Evolutionary conservation across 2,113 vertebrate species (phyloP), one percentile per base, ranked within the genome.

Genomic region (Tautogolabrus adspersus): DNA sequence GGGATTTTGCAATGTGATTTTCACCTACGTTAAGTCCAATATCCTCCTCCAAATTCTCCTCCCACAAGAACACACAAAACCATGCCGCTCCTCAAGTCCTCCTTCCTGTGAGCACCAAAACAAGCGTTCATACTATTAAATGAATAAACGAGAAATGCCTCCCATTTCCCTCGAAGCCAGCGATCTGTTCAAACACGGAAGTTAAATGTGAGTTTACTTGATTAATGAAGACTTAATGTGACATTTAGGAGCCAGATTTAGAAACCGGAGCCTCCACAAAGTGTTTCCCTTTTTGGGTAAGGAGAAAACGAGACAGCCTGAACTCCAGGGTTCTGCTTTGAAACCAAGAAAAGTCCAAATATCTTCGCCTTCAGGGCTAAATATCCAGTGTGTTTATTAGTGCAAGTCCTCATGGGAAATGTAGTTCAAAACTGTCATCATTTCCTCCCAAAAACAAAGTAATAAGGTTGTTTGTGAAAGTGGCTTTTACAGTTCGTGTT

Each of bases 231-330:
- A 82, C 37, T 62, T 82, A 78, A 82, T 79, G 75, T 46, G 84
- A 87, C 79, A 49, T 87, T 85, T 74, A 84, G 38, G 38, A 73
- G 71, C 72, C 55, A 21, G 23, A 60, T 76, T 86, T 69, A 66
- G 73, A 69, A 73, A 86, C 65, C 3, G 1, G 19, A 79, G 59
- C 54, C 13, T 77, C 46, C 11, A 7, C 61, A 22, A 58, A 68
- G 66, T 51, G 23, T 77, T 87, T 23, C 13, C 88, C 85, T 88
- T 92, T 84, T 88, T 89, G 22, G 83, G 82, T 77, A 71, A 72
- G 19, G 42, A 6, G 6, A 44, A 22, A 15, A 26, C 22, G 15
- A 66, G 49, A 13, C 2, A 5, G 22, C 22, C 26, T 11, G 37
- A 68, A 30, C 71, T 40, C 38, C 26, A 51, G 38, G n/a, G 44